Percentiles rank a stretch among this genome's conserved stretches.
These are phyloP conservation scores for Turnix velox DNA, from an alignment of 2,113 vertebrate genomes.

Conservation along the genomic window DNA sequence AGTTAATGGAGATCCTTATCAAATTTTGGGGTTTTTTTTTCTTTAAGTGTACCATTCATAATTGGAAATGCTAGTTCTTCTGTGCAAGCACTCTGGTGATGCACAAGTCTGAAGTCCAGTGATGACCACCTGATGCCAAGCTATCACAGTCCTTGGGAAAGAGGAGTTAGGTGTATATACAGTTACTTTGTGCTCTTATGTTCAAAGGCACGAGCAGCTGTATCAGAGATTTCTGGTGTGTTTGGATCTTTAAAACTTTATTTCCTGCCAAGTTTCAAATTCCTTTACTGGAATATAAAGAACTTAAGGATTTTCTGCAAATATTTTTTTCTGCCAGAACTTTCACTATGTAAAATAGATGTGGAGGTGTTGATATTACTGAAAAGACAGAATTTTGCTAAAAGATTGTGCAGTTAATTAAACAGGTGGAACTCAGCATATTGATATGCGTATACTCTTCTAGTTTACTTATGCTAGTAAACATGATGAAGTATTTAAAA, in stretches of 20 bases:
- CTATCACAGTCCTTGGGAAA: not conserved
- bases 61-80: not conserved
- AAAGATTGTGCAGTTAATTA: not conserved
- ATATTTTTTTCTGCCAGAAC: not conserved
- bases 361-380: not conserved
- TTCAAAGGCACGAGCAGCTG: not conserved
- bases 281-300: not conserved
- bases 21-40: not conserved
- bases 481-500: not conserved
- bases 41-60: not conserved
- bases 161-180: not conserved
- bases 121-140: not conserved
- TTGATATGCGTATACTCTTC: not conserved
- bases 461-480: not conserved
- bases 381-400: not conserved
- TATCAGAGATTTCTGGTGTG: not conserved
- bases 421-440: not conserved
- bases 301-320: not conserved
- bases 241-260: not conserved
- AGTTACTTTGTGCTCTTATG: not conserved
- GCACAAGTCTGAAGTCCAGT: not conserved
- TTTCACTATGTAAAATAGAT: not conserved
- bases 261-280: not conserved
- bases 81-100: not conserved
- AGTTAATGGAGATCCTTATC: not conserved